Conservation (phyloP, 1,140 invertebrate species). For the Copidosoma floridanum region DNA sequence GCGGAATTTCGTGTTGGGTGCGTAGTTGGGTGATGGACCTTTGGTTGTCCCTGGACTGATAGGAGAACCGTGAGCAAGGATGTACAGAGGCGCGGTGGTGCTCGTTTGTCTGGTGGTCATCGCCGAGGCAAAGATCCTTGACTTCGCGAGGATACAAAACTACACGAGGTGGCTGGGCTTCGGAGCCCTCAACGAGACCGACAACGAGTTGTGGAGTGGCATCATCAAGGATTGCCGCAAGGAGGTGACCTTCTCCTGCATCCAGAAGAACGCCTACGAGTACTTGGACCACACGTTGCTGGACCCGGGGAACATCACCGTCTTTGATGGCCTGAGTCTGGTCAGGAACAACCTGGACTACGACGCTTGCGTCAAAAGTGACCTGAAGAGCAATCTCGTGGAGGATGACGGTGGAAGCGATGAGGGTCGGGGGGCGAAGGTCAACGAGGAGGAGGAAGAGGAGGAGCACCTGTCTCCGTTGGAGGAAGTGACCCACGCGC, state of each 20-base stretch:
- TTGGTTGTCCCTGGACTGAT: slow-evolving; percentile 1
- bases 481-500: slow-evolving; percentile 69
- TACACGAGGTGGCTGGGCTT: slow-evolving; percentile 39
- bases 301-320: slow-evolving; percentile 64
- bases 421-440: slow-evolving; percentile 31
- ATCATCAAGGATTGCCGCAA: slow-evolving; percentile 68
- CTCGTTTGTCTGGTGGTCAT: slow-evolving; percentile 32
- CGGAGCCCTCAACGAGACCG: slow-evolving; percentile 51
- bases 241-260: slow-evolving; percentile 67
- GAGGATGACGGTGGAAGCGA: slow-evolving; percentile 35
- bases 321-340: slow-evolving; percentile 70
- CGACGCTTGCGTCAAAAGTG: slow-evolving; percentile 52
- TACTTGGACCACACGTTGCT: slow-evolving; percentile 67
- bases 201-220: slow-evolving; percentile 69
- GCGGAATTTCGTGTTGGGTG: no score
- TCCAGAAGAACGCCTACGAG: slow-evolving; percentile 72
- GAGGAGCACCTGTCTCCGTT: slow-evolving; percentile 57
- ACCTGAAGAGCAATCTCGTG: slow-evolving; percentile 40
- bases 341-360: slow-evolving; percentile 66
- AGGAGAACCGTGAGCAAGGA: slow-evolving; percentile 30
- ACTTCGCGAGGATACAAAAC: slow-evolving; percentile 36
- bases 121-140: slow-evolving; percentile 35
- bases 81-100: slow-evolving; percentile 33
- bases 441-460: slow-evolving; percentile 37
- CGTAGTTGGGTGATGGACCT: slow-evolving; percentile 13